Conservation (phyloP, 2,888 invertebrate species). For the Glyphotaelius pellucidus region DNA sequence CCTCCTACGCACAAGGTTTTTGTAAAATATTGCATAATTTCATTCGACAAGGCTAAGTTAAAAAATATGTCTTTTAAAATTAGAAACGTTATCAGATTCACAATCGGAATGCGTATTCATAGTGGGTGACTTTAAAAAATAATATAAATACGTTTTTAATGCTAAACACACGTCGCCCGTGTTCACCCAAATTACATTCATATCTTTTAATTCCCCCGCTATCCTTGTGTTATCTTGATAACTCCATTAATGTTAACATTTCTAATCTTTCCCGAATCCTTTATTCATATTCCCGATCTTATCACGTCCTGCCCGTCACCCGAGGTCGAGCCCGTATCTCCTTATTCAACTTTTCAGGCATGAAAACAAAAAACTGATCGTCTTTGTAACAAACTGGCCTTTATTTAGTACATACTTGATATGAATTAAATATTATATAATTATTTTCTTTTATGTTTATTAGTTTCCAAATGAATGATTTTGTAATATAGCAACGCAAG, state of each 20-base stretch:
- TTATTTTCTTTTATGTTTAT: background rate
- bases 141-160: conserved; percentile 3
- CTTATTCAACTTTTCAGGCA: background rate
- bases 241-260: conserved; percentile 39
- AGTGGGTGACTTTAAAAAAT: background rate
- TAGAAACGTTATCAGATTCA: background rate
- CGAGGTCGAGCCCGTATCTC: conserved; percentile 3
- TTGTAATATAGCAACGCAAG: background rate
- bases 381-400: background rate
- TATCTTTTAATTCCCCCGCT: conserved; percentile 29
- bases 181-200: conserved; percentile 18
- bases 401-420: too few relatives aligned
- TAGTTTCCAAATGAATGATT: background rate
- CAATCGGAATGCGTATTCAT: background rate
- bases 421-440: too few relatives aligned
- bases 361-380: background rate
- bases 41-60: background rate
- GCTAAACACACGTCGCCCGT: background rate
- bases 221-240: conserved; percentile 27
- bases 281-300: conserved; percentile 34
- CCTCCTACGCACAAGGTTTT: background rate
- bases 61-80: background rate
- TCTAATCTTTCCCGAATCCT: conserved; percentile 38
- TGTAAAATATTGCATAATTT: background rate
- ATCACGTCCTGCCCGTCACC: conserved; percentile 31